phyloP scores from a whole-genome alignment of 2,113 vertebrate species.

The Bos indicus region DNA sequence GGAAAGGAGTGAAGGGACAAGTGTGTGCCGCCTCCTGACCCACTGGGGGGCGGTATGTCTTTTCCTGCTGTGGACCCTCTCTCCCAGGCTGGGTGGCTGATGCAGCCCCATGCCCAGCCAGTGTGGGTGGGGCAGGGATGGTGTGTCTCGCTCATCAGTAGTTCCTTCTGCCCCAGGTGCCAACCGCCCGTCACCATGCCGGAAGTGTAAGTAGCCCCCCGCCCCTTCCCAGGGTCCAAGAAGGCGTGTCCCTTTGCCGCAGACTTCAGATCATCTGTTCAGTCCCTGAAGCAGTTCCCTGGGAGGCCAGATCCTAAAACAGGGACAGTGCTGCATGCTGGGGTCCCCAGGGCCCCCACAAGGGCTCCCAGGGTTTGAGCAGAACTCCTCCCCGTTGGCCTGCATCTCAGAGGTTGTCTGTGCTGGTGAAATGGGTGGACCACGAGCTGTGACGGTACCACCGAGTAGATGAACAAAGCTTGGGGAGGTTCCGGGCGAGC shows the following conservation, averaged over 20 bases:
- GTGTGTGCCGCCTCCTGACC: no score
- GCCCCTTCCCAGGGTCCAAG: background rate
- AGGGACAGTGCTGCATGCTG: background rate
- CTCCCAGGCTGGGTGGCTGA: background rate
- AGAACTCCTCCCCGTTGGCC: background rate
- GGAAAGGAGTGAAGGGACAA: background rate
- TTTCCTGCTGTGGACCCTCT: background rate
- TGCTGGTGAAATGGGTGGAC: accelerated
- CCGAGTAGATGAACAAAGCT: accelerated
- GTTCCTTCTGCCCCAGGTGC: slow-evolving; percentile 37
- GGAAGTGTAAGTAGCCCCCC: slow-evolving; percentile 78
- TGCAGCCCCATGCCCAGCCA: background rate
- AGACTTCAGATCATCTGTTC: background rate
- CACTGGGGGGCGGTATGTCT: background rate
- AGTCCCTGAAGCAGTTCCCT: background rate
- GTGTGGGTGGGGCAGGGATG: background rate
- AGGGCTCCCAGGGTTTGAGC: background rate
- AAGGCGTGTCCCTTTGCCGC: background rate
- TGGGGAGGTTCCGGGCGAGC: background rate
- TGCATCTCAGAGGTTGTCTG: background rate
- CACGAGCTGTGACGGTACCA: accelerated
- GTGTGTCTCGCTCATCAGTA: background rate
- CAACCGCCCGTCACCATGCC: slow-evolving; percentile 67
- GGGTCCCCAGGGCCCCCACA: background rate
- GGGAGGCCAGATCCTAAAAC: background rate